These are phyloP conservation scores for Hypolimnas misippus DNA, from an alignment of 2,888 invertebrate species.

Conservation along the genomic window DNA sequence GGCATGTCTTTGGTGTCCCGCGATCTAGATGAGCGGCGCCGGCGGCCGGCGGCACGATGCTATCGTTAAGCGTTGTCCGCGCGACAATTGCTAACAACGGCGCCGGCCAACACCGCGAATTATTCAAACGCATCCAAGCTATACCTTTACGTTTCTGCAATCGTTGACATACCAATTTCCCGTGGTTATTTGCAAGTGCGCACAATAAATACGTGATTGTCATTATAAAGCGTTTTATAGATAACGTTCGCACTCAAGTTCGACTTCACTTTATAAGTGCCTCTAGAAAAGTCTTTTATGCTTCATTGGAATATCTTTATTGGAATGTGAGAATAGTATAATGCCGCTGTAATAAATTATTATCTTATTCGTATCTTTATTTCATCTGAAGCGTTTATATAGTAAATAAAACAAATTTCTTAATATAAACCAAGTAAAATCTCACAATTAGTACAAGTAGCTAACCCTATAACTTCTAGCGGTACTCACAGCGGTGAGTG, in stretches of 20 bases:
- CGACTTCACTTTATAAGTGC: not conserved
- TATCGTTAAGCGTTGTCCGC: conserved; percentile 70
- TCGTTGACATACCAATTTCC: conserved; percentile 52
- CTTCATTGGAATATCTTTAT: conserved; percentile 2
- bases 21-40: conserved; percentile 79
- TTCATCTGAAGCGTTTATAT: not conserved
- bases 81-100: conserved; percentile 80
- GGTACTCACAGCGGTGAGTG: not conserved
- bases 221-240: conserved; percentile 32
- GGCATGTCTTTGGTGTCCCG: conserved; percentile 76
- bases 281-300: conserved; percentile 1
- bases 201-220: conserved; percentile 36
- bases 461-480: not conserved
- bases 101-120: conserved; percentile 71
- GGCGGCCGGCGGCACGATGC: conserved; percentile 68
- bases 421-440: not conserved
- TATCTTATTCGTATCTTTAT: not conserved
- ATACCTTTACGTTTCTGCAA: conserved; percentile 51
- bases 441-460: not conserved
- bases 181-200: conserved; percentile 40
- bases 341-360: conserved; percentile 1
- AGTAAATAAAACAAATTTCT: not conserved
- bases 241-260: conserved; percentile 12
- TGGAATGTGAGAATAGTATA: conserved; percentile 1
- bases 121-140: conserved; percentile 64